A percentile compares a stretch with the other conserved stretches of the same genome.
phyloP scores from a whole-genome alignment of 2,113 vertebrate species.

The Copsychus sechellarum region DNA sequence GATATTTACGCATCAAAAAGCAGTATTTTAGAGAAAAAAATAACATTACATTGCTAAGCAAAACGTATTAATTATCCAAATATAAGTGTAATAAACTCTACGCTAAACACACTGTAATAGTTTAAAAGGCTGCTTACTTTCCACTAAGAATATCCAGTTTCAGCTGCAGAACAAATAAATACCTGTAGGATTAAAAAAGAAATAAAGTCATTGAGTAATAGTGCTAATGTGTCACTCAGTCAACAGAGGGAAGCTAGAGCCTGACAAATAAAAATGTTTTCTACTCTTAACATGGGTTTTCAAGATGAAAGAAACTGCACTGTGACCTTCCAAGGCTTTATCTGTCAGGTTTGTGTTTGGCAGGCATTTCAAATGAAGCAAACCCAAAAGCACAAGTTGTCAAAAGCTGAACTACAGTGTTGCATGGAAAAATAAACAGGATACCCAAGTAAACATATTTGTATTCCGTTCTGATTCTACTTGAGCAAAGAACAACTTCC shows the following conservation, averaged over 20 bases:
- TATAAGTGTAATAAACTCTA: not conserved
- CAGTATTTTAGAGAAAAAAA: not conserved
- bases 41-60: not conserved
- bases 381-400: not conserved
- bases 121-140: constrained; percentile 81
- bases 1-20: not conserved
- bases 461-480: not conserved
- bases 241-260: not conserved
- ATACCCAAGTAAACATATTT: not conserved
- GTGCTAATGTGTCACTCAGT: not conserved
- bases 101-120: not conserved
- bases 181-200: constrained; percentile 77
- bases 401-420: not conserved
- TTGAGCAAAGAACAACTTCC: not conserved
- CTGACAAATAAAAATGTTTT: not conserved
- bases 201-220: not conserved
- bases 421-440: not conserved
- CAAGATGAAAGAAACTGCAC: not conserved
- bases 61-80: not conserved
- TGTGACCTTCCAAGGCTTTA: not conserved
- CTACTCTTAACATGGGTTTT: not conserved
- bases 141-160: constrained; percentile 97
- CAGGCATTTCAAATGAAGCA: not conserved
- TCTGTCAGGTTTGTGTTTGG: not conserved
- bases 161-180: constrained; percentile 96